These are phyloP conservation scores for Diorhabda sublineata DNA, from an alignment of 1,140 invertebrate genomes.

Conservation along the genomic window DNA sequence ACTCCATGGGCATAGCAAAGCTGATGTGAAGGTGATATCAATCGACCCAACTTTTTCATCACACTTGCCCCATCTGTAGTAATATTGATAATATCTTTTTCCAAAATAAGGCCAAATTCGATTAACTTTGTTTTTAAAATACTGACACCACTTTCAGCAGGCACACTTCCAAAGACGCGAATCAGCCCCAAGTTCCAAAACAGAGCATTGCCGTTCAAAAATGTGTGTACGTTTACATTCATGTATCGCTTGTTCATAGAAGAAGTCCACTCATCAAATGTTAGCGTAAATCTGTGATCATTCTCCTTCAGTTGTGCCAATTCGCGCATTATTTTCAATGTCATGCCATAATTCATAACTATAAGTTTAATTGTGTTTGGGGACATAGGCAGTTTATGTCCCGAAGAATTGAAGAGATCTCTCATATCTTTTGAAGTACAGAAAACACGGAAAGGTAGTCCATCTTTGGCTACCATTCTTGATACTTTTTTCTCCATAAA, in stretches of 20 bases:
- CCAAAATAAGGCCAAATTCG: neutral
- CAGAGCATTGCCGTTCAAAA: slow-evolving; percentile 8
- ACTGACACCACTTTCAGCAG: neutral
- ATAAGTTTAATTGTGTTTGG: slow-evolving; percentile 19
- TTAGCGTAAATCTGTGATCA: slow-evolving; percentile 21
- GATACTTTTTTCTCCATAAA: slow-evolving; percentile 16
- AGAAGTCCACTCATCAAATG: slow-evolving; percentile 24
- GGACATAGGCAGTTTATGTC: slow-evolving; percentile 16
- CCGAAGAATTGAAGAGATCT: slow-evolving; percentile 18
- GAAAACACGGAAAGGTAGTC: slow-evolving; percentile 22
- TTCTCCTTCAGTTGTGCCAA: slow-evolving; percentile 4
- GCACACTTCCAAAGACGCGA: neutral
- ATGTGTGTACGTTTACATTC: slow-evolving; percentile 23
- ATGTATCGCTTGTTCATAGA: slow-evolving; percentile 21
- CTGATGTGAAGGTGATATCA: neutral
- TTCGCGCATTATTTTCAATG: slow-evolving; percentile 20
- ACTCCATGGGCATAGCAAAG: slow-evolving; percentile 19
- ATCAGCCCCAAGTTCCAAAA: neutral
- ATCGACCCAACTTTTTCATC: neutral
- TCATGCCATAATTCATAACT: slow-evolving; percentile 23
- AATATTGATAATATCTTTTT: neutral
- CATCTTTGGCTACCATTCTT: slow-evolving; percentile 21
- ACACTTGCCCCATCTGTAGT: neutral
- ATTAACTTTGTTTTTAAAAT: neutral
- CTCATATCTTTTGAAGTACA: slow-evolving; percentile 21